Conservation (phyloP, 2,797 vertebrate genomes). For the Falco peregrinus region DNA sequence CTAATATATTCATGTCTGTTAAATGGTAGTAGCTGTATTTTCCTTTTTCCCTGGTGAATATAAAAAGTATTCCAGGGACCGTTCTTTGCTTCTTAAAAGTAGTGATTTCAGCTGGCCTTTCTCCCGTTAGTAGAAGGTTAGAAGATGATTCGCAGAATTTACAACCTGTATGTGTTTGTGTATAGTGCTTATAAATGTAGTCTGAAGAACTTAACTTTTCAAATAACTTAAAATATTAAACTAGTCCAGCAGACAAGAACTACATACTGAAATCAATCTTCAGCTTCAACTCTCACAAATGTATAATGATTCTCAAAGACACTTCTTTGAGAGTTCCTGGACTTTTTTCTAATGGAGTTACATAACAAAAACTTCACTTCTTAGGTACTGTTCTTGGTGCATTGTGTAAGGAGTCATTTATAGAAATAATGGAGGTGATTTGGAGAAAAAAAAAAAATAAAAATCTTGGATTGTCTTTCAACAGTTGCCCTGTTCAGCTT, state of each 20-base stretch:
- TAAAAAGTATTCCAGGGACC: neutral
- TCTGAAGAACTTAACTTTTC: neutral
- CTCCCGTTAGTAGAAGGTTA: neutral
- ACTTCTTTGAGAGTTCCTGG: neutral
- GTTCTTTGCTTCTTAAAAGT: neutral
- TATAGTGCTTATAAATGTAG: neutral
- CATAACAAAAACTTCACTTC: neutral
- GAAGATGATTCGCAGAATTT: neutral
- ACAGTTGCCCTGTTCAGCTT: neutral
- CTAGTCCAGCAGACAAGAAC: neutral
- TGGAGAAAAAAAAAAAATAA: neutral
- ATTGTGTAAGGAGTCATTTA: neutral
- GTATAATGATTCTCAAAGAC: neutral
- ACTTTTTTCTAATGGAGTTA: neutral
- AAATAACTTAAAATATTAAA: neutral
- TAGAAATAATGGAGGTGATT: neutral
- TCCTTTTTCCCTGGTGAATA: neutral
- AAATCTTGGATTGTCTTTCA: neutral
- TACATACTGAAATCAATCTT: neutral
- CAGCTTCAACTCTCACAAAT: neutral
- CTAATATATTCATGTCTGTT: neutral
- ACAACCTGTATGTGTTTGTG: neutral
- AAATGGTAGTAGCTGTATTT: neutral
- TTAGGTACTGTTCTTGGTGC: neutral
- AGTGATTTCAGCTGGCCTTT: neutral